Percentiles rank a stretch among this genome's conserved stretches.
Evolutionary conservation across 35 echinoderm and acorn worm species (phyloP).

Genomic region (Ophiothrix spiculata): DNA sequence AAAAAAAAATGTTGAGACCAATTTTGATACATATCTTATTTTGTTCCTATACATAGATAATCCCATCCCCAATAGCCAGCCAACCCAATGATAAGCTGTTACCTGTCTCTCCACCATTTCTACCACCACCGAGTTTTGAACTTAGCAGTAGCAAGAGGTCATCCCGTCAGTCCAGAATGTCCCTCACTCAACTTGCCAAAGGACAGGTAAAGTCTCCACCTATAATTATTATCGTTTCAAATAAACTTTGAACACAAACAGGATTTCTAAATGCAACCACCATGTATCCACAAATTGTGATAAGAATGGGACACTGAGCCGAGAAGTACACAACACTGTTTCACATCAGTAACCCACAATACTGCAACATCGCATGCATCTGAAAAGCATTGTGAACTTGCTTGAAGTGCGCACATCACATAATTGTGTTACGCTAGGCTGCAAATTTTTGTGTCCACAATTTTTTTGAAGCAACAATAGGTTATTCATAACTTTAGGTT

Average conservation of each 20-base stretch:
- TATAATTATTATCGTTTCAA: not conserved
- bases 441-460: too few species aligned
- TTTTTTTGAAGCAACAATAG: too few species aligned
- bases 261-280: too few species aligned
- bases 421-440: too few species aligned
- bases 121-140: slow-evolving; percentile 85
- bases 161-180: slow-evolving; percentile 12
- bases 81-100: slow-evolving; percentile 63
- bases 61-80: slow-evolving; percentile 46
- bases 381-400: too few species aligned
- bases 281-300: not conserved
- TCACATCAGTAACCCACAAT: too few species aligned
- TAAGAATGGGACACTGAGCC: not conserved
- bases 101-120: slow-evolving; percentile 87
- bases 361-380: too few species aligned
- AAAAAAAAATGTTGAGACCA: too few species aligned
- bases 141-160: slow-evolving; percentile 45
- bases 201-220: slow-evolving; percentile 9
- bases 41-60: slow-evolving; percentile 39
- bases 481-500: too few species aligned
- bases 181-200: slow-evolving; percentile 24
- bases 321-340: not conserved
- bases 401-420: too few species aligned
- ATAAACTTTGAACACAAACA: too few species aligned
- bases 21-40: too few species aligned